These are phyloP conservation scores for Thelaira solivaga DNA, from an alignment of 2,888 invertebrate genomes.

Conservation along the genomic window DNA sequence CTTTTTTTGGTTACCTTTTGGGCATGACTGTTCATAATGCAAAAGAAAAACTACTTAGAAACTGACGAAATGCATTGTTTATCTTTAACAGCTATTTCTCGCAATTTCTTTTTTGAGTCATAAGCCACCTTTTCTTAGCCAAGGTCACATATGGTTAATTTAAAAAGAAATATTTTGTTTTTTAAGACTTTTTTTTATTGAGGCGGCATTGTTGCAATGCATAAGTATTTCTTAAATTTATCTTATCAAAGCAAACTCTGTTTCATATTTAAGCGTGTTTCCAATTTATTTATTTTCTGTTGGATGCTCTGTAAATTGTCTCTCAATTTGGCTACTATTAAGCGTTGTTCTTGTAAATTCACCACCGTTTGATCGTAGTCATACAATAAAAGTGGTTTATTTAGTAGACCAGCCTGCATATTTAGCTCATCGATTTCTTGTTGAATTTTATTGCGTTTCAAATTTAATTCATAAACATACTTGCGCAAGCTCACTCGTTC, in stretches of 20 bases:
- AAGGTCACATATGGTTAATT: too few species aligned
- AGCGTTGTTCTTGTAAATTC: constrained; percentile 39
- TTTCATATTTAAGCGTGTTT: background rate
- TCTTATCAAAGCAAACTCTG: background rate
- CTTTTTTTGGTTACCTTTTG: too few species aligned
- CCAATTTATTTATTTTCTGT: constrained; percentile 1
- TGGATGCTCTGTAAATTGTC: constrained; percentile 33
- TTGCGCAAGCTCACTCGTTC: constrained; percentile 61
- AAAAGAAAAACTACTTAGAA: too few species aligned
- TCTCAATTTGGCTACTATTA: constrained; percentile 57
- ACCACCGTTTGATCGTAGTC: constrained; percentile 70
- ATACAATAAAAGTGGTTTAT: constrained; percentile 69
- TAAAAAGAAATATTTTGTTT: too few species aligned
- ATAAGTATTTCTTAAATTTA: background rate
- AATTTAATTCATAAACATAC: constrained; percentile 65
- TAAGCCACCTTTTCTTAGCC: too few species aligned
- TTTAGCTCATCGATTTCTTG: constrained; percentile 65
- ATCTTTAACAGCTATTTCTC: too few species aligned
- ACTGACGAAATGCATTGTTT: too few species aligned
- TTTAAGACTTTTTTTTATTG: too few species aligned
- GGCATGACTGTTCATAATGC: too few species aligned
- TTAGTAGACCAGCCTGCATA: constrained; percentile 70
- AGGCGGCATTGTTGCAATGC: constrained; percentile 25
- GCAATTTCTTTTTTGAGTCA: too few species aligned
- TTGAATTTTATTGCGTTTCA: constrained; percentile 64